Percentiles rank a stretch among this genome's conserved stretches.
Evolutionary conservation across 2,888 invertebrate species (phyloP).

Genomic region (Eristalis arbustorum): DNA sequence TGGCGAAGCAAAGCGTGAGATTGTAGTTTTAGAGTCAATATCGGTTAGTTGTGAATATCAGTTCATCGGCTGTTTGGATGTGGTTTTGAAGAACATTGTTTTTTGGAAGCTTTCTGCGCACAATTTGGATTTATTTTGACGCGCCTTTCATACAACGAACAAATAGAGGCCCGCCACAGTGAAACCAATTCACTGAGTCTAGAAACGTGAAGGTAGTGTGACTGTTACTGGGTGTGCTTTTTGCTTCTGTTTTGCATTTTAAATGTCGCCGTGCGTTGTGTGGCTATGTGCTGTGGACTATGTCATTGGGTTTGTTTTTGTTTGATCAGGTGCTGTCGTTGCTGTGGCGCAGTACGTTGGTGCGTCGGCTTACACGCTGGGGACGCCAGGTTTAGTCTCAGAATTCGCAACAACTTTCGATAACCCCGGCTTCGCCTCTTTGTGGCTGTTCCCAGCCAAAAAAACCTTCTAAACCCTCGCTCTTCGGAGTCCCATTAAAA

Average conservation of each 20-base stretch:
- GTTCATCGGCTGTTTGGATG: slow-evolving; percentile 1
- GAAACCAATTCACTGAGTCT: not conserved
- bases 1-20: not conserved
- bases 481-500: no score
- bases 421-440: no score
- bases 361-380: no score
- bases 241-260: slow-evolving; percentile 10
- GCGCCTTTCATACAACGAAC: not conserved
- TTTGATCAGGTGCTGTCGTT: slow-evolving; percentile 52
- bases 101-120: not conserved
- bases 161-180: not conserved
- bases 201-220: slow-evolving; percentile 1
- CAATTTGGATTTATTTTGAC: not conserved
- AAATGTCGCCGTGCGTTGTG: not conserved
- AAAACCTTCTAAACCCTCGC: not conserved
- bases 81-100: not conserved
- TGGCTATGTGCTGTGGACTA: not conserved
- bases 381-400: no score
- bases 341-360: no score
- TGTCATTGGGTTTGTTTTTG: slow-evolving; percentile 40
- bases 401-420: no score
- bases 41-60: slow-evolving; percentile 8
- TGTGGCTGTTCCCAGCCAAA: no score
- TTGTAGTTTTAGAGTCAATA: slow-evolving; percentile 2
- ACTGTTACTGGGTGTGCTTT: slow-evolving; percentile 3